phyloP scores from a whole-genome alignment of 2,113 vertebrate genomes.

The Cryptoleucopteryx plumbea region DNA sequence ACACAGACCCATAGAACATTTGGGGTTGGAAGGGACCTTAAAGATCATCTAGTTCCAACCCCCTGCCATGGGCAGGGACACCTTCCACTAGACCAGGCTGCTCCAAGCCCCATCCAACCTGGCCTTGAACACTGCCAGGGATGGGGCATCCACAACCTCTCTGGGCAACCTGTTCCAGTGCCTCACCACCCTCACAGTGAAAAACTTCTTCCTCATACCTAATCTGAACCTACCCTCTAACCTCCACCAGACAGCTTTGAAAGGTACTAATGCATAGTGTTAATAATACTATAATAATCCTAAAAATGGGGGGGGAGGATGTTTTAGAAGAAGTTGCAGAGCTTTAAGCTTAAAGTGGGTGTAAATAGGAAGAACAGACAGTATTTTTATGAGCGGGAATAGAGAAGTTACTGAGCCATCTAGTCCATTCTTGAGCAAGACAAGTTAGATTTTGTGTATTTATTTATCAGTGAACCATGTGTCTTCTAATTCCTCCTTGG shows the following conservation, averaged over 20 bases:
- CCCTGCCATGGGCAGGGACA: no score
- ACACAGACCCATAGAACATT: no score
- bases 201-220: no score
- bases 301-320: not conserved
- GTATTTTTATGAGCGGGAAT: not conserved
- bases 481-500: not conserved
- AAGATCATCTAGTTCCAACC: no score
- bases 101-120: no score
- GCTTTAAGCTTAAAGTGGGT: not conserved
- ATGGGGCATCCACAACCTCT: rapidly evolving
- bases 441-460: not conserved
- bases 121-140: no score
- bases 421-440: not conserved
- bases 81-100: no score
- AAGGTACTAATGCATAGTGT: not conserved
- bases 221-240: not conserved
- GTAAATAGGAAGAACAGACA: not conserved
- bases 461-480: not conserved
- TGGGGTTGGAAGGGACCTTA: no score
- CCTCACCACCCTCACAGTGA: no score
- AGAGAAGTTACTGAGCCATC: not conserved
- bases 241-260: not conserved
- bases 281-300: not conserved
- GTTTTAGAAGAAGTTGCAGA: not conserved
- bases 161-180: no score